phyloP scores from a whole-genome alignment of 2,888 invertebrate genomes.

The Parnassius glacialis region DNA sequence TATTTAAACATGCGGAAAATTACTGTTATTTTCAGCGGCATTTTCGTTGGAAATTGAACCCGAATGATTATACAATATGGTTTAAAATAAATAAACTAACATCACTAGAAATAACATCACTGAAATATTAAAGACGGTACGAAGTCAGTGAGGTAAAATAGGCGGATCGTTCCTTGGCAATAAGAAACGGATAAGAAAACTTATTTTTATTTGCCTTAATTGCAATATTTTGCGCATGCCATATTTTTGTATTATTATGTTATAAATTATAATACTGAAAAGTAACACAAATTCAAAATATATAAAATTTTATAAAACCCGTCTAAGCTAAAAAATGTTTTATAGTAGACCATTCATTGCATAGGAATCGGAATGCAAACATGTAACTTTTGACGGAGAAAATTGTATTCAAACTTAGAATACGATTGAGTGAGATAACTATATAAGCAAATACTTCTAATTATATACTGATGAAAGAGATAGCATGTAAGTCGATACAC shows the following conservation, averaged over 20 bases:
- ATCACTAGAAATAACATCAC: constrained; percentile 51
- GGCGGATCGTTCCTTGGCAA: constrained; percentile 45
- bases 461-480: constrained; percentile 17
- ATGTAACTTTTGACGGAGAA: constrained; percentile 25
- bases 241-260: background rate
- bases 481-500: constrained; percentile 20
- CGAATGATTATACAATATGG: constrained; percentile 36
- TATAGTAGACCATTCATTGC: constrained; percentile 12
- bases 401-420: constrained; percentile 25
- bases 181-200: constrained; percentile 32
- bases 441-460: constrained; percentile 1
- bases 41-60: constrained; percentile 40
- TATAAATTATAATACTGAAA: background rate
- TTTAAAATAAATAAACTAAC: constrained; percentile 36
- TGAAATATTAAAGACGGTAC: constrained; percentile 59
- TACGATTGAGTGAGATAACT: constrained; percentile 12
- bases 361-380: constrained; percentile 18
- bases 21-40: constrained; percentile 54
- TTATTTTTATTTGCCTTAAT: constrained; percentile 24
- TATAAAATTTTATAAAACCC: background rate
- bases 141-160: constrained; percentile 53
- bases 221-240: background rate
- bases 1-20: constrained; percentile 63
- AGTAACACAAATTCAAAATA: background rate
- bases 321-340: constrained; percentile 9